Evolutionary conservation across 1,140 invertebrate species (phyloP), one percentile per base, ranked within the genome.

Genomic region (Aphelenchoides besseyi): DNA sequence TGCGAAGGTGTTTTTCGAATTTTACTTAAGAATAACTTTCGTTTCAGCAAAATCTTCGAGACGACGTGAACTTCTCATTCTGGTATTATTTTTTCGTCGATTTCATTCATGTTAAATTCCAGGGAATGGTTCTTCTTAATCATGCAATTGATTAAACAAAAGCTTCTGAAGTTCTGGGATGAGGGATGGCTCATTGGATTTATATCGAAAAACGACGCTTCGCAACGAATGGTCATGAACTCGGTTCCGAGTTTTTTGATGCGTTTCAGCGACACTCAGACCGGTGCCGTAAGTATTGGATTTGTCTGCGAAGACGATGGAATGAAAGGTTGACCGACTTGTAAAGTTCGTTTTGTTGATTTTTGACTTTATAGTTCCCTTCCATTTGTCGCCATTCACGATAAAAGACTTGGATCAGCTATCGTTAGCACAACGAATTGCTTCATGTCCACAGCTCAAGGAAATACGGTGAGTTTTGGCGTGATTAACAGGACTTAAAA

Each of bases 51-150:
- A 84, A 82, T 61, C 72, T 83, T 23, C 68, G 82, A 1, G 82
- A 83, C 23, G 81, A 84, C 26, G 75, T 83, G 2, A 75, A 67
- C 32, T 83, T 83, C 63, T 83, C 83, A 0, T 83, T 83, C 68
- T 83, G 82, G 81, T 77, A 78, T 76, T n/a, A n/a, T n/a, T n/a
- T n/a, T n/a, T n/a, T n/a, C n/a, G n/a, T n/a, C n/a, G n/a, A n/a
- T n/a, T n/a, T n/a, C n/a, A n/a, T n/a, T n/a, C n/a, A n/a, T n/a
- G n/a, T n/a, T n/a, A n/a, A n/a, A n/a, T n/a, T n/a, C n/a, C n/a
- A n/a, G n/a, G 78, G 82, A 84, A 76, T 83, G 82, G 82, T 85
- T 83, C 63, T 83, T 83, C 70, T 74, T 79, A 23, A 84, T 84
- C 61, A 84, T 83, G 82, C 83, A 85, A 63, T 62, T 83, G 33